Percentiles rank a stretch among this genome's conserved stretches.
These are phyloP conservation scores for Deladenus siricidicola DNA, from an alignment of 2,888 invertebrate genomes.

Conservation along the genomic window DNA sequence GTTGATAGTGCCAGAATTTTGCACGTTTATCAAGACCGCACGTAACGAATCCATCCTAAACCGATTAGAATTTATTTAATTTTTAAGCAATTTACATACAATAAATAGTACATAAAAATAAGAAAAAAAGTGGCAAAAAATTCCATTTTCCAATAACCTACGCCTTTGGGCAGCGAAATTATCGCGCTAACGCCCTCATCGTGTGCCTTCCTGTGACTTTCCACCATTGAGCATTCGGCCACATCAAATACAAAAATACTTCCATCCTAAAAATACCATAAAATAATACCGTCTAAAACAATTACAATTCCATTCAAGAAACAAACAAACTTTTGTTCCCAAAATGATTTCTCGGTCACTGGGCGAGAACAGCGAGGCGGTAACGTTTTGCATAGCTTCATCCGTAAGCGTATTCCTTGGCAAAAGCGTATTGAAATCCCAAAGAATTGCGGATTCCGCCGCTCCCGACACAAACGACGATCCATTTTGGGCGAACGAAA, in stretches of 20 bases:
- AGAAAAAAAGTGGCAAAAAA: not conserved
- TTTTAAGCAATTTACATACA: not conserved
- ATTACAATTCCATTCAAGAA: not conserved
- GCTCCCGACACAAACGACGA: conserved; percentile 58
- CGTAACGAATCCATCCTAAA: conserved; percentile 59
- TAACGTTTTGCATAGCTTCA: conserved; percentile 61
- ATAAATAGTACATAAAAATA: not conserved
- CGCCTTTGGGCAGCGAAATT: conserved; percentile 71
- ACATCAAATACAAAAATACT: conserved; percentile 35
- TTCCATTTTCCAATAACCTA: conserved; percentile 55
- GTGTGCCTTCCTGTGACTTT: conserved; percentile 70
- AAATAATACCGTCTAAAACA: too few relatives aligned
- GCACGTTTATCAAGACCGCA: conserved; percentile 82
- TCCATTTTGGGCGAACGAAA: conserved; percentile 80
- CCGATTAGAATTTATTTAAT: not conserved
- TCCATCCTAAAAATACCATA: conserved; percentile 54
- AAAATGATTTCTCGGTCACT: conserved; percentile 81
- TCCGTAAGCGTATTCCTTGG: conserved; percentile 67
- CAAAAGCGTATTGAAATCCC: conserved; percentile 65
- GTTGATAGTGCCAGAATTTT: conserved; percentile 86
- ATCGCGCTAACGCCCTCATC: conserved; percentile 71
- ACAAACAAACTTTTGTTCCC: conserved; percentile 70
- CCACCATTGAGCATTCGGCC: conserved; percentile 70
- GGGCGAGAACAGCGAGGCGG: conserved; percentile 72
- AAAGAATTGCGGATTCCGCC: conserved; percentile 68